Base-by-base conservation (phyloP, 2,888 invertebrate genomes). In the Cordilura impudica region DNA sequence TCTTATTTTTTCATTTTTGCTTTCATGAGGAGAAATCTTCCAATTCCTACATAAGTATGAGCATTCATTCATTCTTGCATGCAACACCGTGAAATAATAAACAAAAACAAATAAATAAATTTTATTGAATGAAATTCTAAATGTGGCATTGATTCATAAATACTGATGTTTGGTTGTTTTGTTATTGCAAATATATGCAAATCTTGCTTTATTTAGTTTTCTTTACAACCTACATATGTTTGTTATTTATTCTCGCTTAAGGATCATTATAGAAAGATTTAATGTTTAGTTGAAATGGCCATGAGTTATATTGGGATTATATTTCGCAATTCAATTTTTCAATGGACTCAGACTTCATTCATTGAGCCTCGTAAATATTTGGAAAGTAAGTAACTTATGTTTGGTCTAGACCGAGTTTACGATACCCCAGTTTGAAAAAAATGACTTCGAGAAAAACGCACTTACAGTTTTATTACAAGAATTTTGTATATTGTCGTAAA, bases 71-170 rank as follows among this genome's bases (percentile, higher is more conserved):
- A 69, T 69, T 66, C 54, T 23, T 47, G 19, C 45, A 61, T 31
- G 60, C 49, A 70, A 76, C 43, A 63, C 65, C 39, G 49, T 49
- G 35, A 61, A 71, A 79, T 71, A 74, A 67, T 65, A 70, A 78
- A 69, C 66, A 61, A 61, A 39, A 21, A 10, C 60, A 75, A 71
- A 63, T 78, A 81, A 73, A 77, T 84, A 84, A 87, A 85, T 87
- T 86, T 86, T 86, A 86, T 86, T 86, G 86, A 86, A 87, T 86
- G 86, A 87, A 87, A 85, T 86, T 85, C 84, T 83, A 82, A 82
- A 86, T 84, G 84, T 87, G 86, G 88, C 86, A 88, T 86, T 86
- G 86, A 86, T 86, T 86, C 86, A 86, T 86, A 86, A 86, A 87
- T 87, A 87, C 77, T 82, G 81, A 82, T 63, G 58, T 49, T 31